Base-by-base conservation (phyloP, 37 sponge, comb jelly and placozoan species). In the Ephydatia muelleri region DNA sequence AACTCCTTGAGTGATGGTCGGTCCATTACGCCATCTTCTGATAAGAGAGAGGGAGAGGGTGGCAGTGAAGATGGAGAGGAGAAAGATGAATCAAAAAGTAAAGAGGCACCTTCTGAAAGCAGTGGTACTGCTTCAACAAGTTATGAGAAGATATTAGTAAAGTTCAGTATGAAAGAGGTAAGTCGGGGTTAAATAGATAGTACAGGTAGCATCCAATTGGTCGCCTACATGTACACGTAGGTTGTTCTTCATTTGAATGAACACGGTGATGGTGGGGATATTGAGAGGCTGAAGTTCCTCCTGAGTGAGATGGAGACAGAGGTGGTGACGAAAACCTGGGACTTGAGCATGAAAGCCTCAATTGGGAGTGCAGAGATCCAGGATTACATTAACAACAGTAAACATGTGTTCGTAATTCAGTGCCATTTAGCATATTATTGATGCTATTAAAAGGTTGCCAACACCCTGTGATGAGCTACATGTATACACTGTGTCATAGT, bases 311-410 rank as follows among this genome's bases (percentile, higher is more conserved):
- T 91, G 29, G 25, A 86, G 26, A 29, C 82, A 38, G 21, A 27
- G 12, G 40, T 86, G 12, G 34, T 72, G 36, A 71, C 71, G 74
- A 37, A 39, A 21, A 82, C 83, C 8, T 86, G 77, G 87, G 80
- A 91, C 34, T 21, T 83, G 28, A 0, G 27, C 22, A 80, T 78
- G 36, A 40, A 36, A 0, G 91, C 68, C 26, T 69, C 78, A 67
- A 37, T 86, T 4, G 75, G 78, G 6, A 40, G n/a, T 34, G 26
- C 75, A 65, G 0, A 21, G 5, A 27, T 91, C 30, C 69, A 40
- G 5, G 87, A 86, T 35, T 69, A 82, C 80, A 74, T 25, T 33
- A 22, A 65, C 36, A 37, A 36, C 8, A n/a, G 57, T 57, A 11
- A 57, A 57, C 57, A 57, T 57, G 57, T 57, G 57, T 57, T 1